Base-by-base conservation (phyloP, 2,888 invertebrate genomes). In the Diachrysia chrysitis region DNA sequence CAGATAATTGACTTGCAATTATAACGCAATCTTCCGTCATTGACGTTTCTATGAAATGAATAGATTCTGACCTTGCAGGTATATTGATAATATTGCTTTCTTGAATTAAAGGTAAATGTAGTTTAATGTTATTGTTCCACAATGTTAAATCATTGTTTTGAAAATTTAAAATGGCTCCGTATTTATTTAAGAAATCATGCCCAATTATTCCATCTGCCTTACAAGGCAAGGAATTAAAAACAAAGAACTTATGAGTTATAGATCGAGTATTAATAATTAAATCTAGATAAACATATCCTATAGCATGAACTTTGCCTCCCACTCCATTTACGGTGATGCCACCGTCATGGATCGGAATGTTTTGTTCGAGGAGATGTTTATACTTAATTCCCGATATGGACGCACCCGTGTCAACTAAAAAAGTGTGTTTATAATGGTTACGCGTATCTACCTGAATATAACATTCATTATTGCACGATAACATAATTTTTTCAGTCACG, bases 281-380 rank as follows among this genome's bases (percentile, higher is more conserved):
- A n/a, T n/a, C n/a, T n/a, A n/a, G n/a, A n/a, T 55, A 62, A 62
- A 57, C 57, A 48, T 10, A 66, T 9, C 62, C 66, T 5, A 70
- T 42, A 6, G 62, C 37, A 0, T 59, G 37, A 0, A 63, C 42
- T 62, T 63, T 66, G 29, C 62, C 62, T 0, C 66, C 66, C 4
- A 70, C 55, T 0, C 59, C 62, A 59, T 66, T 48, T 14, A 66
- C 46, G 29, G 29, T 7, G 12, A 16, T 21, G 1, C 16, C 35
- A 9, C 1, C 25, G 0, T 58, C 65, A n/a, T 53, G 32, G 32
- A 57, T 53, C 5, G 60, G 53, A 32, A 69, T 32, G 3, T 66
- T 66, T 2, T 29, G 16, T 3, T 69, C 21, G 3, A 10, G 1
- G 0, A 61, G 3, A 25, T 56, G 35, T 48, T 55, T 17, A 58